phyloP scores from a whole-genome alignment of 2,888 invertebrate genomes.

The Spodoptera littoralis region DNA sequence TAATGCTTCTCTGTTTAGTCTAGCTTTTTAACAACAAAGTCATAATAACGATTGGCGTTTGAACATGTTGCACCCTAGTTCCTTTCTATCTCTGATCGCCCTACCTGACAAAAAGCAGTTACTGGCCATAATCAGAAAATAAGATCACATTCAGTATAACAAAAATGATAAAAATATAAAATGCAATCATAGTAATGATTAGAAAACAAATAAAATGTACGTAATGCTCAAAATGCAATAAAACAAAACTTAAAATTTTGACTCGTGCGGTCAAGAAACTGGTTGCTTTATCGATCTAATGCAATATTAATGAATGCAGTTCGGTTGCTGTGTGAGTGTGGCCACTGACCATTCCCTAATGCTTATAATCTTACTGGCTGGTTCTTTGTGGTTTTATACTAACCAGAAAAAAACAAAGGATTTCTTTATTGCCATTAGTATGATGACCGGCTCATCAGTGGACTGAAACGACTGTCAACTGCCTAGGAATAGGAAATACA shows the following conservation, averaged over 20 bases:
- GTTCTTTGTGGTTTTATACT: constrained; percentile 22
- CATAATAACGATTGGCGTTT: too few relatives aligned
- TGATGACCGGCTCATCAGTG: constrained; percentile 1
- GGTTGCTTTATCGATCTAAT: constrained; percentile 55
- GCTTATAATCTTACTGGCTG: constrained; percentile 20
- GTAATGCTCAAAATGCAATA: constrained; percentile 5
- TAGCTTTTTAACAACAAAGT: too few relatives aligned
- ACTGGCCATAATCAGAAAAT: too few relatives aligned
- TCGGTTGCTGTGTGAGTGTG: constrained; percentile 41
- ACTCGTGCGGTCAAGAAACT: constrained; percentile 57
- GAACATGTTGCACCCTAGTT: too few relatives aligned
- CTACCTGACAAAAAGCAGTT: too few relatives aligned
- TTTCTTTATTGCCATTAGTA: constrained; percentile 9
- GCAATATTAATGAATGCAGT: constrained; percentile 59
- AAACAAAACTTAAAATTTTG: constrained; percentile 40
- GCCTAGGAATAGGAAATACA: constrained; percentile 11
- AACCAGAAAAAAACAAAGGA: constrained; percentile 13
- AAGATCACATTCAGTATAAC: too few relatives aligned
- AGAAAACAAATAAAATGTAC: constrained; percentile 23
- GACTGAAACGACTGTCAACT: constrained; percentile 2
- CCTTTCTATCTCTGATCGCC: too few relatives aligned
- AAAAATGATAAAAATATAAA: background rate
- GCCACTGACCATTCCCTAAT: constrained; percentile 38
- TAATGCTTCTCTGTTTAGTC: too few relatives aligned
- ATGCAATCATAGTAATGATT: constrained; percentile 10